These are phyloP conservation scores for Chaetogeoica ovagalla DNA, from an alignment of 2,888 invertebrate species.

Conservation along the genomic window DNA sequence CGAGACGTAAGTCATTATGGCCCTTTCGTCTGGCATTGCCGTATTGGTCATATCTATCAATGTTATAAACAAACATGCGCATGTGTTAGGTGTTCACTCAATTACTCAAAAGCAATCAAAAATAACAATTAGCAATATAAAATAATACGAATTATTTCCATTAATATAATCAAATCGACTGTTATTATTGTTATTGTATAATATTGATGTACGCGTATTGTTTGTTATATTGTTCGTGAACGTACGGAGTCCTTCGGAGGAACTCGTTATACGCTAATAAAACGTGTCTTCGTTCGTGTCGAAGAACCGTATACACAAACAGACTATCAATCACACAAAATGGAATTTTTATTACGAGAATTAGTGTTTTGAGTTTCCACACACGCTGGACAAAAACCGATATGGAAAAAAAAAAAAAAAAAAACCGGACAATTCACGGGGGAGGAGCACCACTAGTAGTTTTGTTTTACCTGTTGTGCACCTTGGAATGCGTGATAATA, in stretches of 20 bases:
- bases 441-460: neutral
- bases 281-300: neutral
- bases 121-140: constrained; percentile 56
- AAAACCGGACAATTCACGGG: constrained; percentile 54
- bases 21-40: constrained; percentile 98
- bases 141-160: neutral
- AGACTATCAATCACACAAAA: constrained; percentile 14
- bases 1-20: constrained; percentile 99
- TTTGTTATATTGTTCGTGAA: neutral
- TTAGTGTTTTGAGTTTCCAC: constrained; percentile 9
- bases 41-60: constrained; percentile 92
- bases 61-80: constrained; percentile 54
- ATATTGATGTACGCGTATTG: neutral
- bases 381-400: neutral
- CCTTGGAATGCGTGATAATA: constrained; percentile 99
- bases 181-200: neutral
- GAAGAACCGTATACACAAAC: neutral
- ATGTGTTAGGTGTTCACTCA: constrained; percentile 46
- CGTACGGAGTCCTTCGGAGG: too few relatives aligned
- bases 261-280: too few relatives aligned
- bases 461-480: constrained; percentile 84
- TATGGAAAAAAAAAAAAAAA: neutral
- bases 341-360: constrained; percentile 1
- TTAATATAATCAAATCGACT: neutral
- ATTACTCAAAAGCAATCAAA: constrained; percentile 56